These are phyloP conservation scores for Chrysomela aeneicollis DNA, from an alignment of 2,888 invertebrate species.

Conservation along the genomic window DNA sequence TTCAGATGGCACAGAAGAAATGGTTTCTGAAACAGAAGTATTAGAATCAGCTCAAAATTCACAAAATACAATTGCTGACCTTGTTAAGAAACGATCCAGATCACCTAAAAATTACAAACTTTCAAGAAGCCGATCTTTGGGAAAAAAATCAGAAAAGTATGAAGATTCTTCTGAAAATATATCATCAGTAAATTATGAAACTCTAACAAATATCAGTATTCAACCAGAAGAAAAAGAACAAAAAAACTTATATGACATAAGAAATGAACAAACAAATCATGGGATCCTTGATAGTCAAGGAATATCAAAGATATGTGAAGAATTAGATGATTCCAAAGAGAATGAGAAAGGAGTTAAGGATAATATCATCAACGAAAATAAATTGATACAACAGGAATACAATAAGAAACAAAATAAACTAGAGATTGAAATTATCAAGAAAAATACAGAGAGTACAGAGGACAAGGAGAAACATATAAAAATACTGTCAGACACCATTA, in stretches of 20 bases:
- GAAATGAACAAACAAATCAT: background rate
- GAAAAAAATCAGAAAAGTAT: background rate
- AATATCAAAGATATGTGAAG: background rate
- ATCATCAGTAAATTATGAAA: background rate
- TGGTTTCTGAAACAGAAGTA: background rate
- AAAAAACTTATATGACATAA: background rate
- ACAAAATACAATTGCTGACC: constrained; percentile 13
- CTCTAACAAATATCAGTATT: background rate
- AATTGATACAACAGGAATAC: background rate
- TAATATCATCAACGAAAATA: background rate
- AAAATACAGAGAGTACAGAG: no score
- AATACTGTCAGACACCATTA: background rate
- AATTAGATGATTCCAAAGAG: background rate
- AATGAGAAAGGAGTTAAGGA: background rate
- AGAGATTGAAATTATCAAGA: background rate
- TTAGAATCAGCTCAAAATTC: background rate
- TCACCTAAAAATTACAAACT: constrained; percentile 3
- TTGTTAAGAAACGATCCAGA: constrained; percentile 13
- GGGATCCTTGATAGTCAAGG: background rate
- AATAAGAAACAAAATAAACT: background rate
- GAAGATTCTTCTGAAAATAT: background rate
- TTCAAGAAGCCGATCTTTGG: background rate
- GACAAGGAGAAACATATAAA: background rate
- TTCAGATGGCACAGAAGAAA: background rate
- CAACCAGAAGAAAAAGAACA: background rate